Base-by-base conservation (phyloP, 2,797 vertebrate genomes). In the Brachyalestes nurse region DNA sequence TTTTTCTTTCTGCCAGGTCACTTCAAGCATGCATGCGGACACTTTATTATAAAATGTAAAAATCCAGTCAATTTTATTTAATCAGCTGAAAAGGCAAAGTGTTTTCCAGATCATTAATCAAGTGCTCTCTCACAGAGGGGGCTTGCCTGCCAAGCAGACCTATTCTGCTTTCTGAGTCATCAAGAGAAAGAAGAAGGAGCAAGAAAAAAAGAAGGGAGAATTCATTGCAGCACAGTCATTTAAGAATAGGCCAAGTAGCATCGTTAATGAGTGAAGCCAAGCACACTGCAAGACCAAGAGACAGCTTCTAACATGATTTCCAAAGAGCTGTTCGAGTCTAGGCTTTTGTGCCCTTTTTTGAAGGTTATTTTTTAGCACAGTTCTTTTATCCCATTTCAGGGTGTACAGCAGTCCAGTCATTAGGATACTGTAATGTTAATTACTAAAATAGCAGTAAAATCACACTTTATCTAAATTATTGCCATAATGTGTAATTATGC, bases 31-130 rank as follows among this genome's bases (percentile, higher is more conserved):
- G 78, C 82, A 78, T 92, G 57, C 49, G 95, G 95, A 96, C 95
- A 96, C 95, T 96, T 97, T 96, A 97, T 97, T 96, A 96, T 94
- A 95, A 96, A 97, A 96, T 96, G 94, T 96, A 96, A 96, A 97
- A 96, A 96, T 96, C 92, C 92, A 96, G 95, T 97, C 95, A 95
- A 93, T 96, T 96, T 97, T 96, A 97, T 96, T 97, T 97, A 96
- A 97, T 97, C 96, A 97, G 94, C 95, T 96, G 96, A 97, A 97
- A 97, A 96, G 95, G 95, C 94, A 95, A 96, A 95, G 93, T 94
- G 92, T 94, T 97, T 88, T 97, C 95, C 95, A 96, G 95, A 95
- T 97, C 96, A 97, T 97, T 97, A 97, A 96, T 96, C 95, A 94
- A 93, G 92, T 92, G 92, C 92, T 93, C 90, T 92, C 92, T 93